These are phyloP conservation scores for Gymnosoma rotundatum DNA, from an alignment of 2,888 invertebrate genomes.

Conservation along the genomic window DNA sequence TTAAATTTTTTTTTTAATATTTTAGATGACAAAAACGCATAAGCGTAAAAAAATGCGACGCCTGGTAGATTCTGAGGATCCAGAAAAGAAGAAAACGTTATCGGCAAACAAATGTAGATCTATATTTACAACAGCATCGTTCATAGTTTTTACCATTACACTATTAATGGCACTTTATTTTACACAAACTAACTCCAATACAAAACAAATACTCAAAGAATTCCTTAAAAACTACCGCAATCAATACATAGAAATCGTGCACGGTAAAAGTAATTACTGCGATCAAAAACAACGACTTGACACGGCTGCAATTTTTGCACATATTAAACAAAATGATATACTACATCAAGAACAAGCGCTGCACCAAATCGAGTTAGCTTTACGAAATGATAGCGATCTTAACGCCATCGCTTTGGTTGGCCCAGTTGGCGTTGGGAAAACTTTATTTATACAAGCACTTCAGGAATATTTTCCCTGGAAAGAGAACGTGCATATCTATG, in stretches of 20 bases:
- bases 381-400: conserved; percentile 72
- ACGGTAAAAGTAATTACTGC: conserved; percentile 78
- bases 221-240: conserved; percentile 72
- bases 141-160: conserved; percentile 46
- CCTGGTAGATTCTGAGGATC: conserved; percentile 42
- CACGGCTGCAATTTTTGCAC: conserved; percentile 69
- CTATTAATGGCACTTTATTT: conserved; percentile 61
- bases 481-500: conserved; percentile 76
- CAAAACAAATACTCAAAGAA: conserved; percentile 56
- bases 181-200: conserved; percentile 56
- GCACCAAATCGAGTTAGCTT: conserved; percentile 72
- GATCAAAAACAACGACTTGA: conserved; percentile 67
- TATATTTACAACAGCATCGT: conserved; percentile 34
- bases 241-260: conserved; percentile 77
- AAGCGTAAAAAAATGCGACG: conserved; percentile 68
- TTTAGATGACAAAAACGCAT: conserved; percentile 47
- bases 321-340: conserved; percentile 70
- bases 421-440: conserved; percentile 79
- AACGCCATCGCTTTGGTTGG: conserved; percentile 77
- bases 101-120: conserved; percentile 52
- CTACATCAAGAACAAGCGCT: conserved; percentile 75
- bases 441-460: conserved; percentile 74
- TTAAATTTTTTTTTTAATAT: neutral
- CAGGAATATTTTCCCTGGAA: conserved; percentile 78
- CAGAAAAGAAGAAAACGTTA: neutral